Base-by-base conservation (phyloP, 2,797 vertebrate genomes). In the Channa striata region DNA sequence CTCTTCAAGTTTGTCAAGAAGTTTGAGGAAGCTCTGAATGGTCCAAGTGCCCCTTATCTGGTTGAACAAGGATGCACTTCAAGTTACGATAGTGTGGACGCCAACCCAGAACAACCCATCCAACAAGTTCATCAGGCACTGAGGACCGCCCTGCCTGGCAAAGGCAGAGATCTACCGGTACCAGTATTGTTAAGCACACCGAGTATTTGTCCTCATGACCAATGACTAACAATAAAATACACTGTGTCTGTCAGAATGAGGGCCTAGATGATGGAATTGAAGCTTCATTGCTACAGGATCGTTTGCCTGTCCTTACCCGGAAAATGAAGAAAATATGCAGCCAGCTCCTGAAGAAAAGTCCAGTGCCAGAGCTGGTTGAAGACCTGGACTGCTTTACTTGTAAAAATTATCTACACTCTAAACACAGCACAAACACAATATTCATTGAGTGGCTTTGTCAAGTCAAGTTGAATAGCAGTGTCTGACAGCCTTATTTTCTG, bases 1-100 rank as follows among this genome's bases (percentile, higher is more conserved):
- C 95, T 99, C 8, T 99, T 99, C 82, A 99, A 98, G 92, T 98
- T 96, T 88, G 95, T 98, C 82, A 98, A 94, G 93, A 99, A 97
- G 86, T 98, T 97, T 83, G 95, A 97, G 88, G 91, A 89, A 42
- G 90, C 92, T 36, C 88, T 99, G 74, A 91, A 63, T 66, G 93
- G 94, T 56, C 95, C 96, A 0, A 96, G 96, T 78, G 83, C 14
- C 20, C 89, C 95, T 5, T 93, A 92, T 17, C 89, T 99, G 84
- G 92, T 96, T 73, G 97, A 99, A 77, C 92, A 92, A 77, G 93
- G 91, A 19, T 93, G 85, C 46, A 88, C 87, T 8, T 86, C 93
- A 19, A 91, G 87, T 25, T 70, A 94, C 65, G 95, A 97, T 87
- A 85, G 85, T 13, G 83, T 94, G 46, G 92, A 94, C 1, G 54